phyloP scores from a whole-genome alignment of 2,888 invertebrate species.

The Syritta pipiens region DNA sequence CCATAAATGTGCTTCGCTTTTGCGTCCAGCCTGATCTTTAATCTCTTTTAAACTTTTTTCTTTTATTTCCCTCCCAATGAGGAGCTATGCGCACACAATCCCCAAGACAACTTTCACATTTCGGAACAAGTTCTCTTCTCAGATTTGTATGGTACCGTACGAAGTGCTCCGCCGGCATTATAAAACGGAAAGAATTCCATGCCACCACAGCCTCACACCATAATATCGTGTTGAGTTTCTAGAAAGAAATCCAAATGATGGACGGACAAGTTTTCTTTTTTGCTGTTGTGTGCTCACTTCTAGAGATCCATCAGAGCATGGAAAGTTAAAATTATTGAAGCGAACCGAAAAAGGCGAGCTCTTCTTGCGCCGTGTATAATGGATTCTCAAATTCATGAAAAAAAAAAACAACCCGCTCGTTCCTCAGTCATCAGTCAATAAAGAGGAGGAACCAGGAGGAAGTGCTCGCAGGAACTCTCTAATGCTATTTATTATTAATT shows the following conservation, averaged over 20 bases:
- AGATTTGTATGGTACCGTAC: neutral
- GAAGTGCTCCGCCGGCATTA: neutral
- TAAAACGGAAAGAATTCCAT: too few species aligned
- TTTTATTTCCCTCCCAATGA: neutral
- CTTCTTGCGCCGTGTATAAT: neutral
- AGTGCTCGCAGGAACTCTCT: neutral
- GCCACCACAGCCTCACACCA: too few species aligned
- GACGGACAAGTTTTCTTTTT: neutral
- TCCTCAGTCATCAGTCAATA: neutral
- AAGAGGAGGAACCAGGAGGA: neutral
- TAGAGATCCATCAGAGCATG: conserved; percentile 17
- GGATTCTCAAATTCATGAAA: neutral
- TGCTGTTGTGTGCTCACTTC: neutral
- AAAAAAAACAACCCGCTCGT: neutral
- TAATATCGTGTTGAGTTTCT: too few species aligned
- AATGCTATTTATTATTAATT: conserved; percentile 30
- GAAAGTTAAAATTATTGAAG: conserved; percentile 33
- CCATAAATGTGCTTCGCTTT: too few species aligned
- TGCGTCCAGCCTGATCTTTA: too few species aligned
- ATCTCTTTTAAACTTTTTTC: too few species aligned
- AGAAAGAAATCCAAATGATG: conserved; percentile 2
- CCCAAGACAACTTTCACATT: neutral
- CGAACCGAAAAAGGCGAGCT: neutral
- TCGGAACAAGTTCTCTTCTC: neutral
- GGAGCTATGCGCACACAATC: neutral